Percentiles rank a stretch among this genome's conserved stretches.
Conservation (phyloP, 2,797 vertebrate species). For the Malacoraja senta region DNA sequence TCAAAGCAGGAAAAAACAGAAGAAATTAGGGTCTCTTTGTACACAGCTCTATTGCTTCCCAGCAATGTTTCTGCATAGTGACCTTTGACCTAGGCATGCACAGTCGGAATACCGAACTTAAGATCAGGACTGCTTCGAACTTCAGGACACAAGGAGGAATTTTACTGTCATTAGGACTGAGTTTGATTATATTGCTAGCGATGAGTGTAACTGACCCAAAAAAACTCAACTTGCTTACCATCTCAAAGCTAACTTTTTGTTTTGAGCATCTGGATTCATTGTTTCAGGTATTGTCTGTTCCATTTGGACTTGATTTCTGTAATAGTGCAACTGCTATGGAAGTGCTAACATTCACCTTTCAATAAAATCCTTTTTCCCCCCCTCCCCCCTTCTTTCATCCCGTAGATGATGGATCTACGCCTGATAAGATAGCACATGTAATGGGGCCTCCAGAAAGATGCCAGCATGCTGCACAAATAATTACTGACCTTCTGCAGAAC, state of each 20-base stretch:
- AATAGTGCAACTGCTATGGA: slow-evolving; percentile 20
- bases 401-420: slow-evolving; percentile 79
- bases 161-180: not conserved
- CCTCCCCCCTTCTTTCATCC: not conserved
- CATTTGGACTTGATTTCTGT: slow-evolving; percentile 15
- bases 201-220: not conserved
- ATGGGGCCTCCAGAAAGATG: slow-evolving; percentile 89
- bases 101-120: too few species aligned
- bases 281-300: slow-evolving; percentile 31
- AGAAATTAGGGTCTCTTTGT: too few species aligned
- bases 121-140: not conserved
- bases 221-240: not conserved
- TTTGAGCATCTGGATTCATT: slow-evolving; percentile 9
- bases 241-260: not conserved
- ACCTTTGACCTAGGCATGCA: too few species aligned
- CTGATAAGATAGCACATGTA: slow-evolving; percentile 87
- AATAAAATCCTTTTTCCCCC: slow-evolving; percentile 5
- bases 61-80: too few species aligned
- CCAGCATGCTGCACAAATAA: slow-evolving; percentile 84
- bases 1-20: too few species aligned
- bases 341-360: slow-evolving; percentile 23
- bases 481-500: slow-evolving; percentile 86
- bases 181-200: not conserved
- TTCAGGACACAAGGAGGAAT: not conserved
- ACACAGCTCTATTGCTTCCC: too few species aligned